Conservation (phyloP, 2,113 vertebrate species). For the Sinocyclocheilus anophthalmus region DNA sequence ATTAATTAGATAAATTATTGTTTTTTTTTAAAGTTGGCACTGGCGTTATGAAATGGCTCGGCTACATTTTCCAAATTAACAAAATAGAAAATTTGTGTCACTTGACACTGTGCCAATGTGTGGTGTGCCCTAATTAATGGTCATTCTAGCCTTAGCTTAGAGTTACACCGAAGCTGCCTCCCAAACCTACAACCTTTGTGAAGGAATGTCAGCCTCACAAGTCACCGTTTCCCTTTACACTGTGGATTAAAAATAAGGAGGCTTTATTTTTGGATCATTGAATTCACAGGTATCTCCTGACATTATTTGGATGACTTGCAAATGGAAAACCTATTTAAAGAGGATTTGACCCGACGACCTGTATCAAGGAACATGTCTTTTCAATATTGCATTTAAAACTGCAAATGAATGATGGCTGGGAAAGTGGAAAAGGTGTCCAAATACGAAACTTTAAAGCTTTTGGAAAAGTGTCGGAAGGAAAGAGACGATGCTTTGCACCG, state of each 20-base stretch:
- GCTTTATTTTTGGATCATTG: conserved; percentile 23
- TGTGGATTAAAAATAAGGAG: conserved; percentile 11
- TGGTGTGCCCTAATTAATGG: conserved; percentile 79
- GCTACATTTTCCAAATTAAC: conserved; percentile 68
- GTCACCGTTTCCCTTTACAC: conserved; percentile 19
- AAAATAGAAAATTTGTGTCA: conserved; percentile 69
- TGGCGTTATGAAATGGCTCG: conserved; percentile 31
- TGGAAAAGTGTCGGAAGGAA: conserved; percentile 79
- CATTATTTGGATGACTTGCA: background rate
- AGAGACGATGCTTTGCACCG: conserved; percentile 77
- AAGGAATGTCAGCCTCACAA: conserved; percentile 64
- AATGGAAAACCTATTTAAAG: conserved; percentile 1
- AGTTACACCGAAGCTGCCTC: conserved; percentile 72
- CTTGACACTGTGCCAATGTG: conserved; percentile 74
- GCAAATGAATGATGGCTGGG: conserved; percentile 66
- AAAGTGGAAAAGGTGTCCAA: conserved; percentile 72
- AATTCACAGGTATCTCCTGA: background rate
- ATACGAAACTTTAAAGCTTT: conserved; percentile 75
- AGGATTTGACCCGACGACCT: background rate
- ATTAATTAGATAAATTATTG: background rate
- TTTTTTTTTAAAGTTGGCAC: conserved; percentile 21
- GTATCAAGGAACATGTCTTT: conserved; percentile 20
- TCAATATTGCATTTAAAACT: conserved; percentile 18
- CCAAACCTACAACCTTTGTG: conserved; percentile 64
- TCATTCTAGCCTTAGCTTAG: conserved; percentile 81